Evolutionary conservation across 2,888 invertebrate species (phyloP), one percentile per base, ranked within the genome.

Genomic region (Plebejus argus): DNA sequence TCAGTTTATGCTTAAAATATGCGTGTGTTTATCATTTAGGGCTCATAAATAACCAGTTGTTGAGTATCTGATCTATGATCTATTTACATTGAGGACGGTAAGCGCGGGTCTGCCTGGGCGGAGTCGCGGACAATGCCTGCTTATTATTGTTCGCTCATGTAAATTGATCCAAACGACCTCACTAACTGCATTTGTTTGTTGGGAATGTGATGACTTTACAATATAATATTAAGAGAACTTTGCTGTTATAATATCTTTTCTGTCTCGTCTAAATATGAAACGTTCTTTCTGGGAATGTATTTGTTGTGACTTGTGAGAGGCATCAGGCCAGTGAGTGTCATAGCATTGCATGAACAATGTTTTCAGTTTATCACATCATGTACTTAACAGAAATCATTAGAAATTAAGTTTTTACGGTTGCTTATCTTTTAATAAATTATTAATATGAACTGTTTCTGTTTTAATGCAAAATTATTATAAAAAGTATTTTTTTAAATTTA

Each of bases 151-250:
- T 88, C 83, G 81, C 82, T 84, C 82, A 83, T 84, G 86, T 86
- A 84, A 86, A 87, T 87, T 86, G 86, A 86, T 85, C 84, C 83
- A 83, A 84, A 84, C 85, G 83, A 85, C 85, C 84, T 86, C 84
- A 84, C 83, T 80, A 81, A 83, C 82, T 80, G 81, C 78, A 88
- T 90, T 91, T 90, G 88, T 89, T 89, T 87, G 90, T 89, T 88
- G 88, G 82, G 84, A 82, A 82, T 83, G 82, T 83, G 83, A 82
- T 83, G 82, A 83, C 83, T 84, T 70, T 70, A 80, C 79, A 79
- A n/a, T n/a, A n/a, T n/a, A n/a, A n/a, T 78, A 61, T 74, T 58
- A 76, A 66, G 39, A 49, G 45, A 49, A 10, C 23, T 23, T 20
- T 49, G 45, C 61, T 66, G 23, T 66, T 66, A 66, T 45, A 45